Conservation (phyloP, 2,888 invertebrate species). For the Fragum sueziense region DNA sequence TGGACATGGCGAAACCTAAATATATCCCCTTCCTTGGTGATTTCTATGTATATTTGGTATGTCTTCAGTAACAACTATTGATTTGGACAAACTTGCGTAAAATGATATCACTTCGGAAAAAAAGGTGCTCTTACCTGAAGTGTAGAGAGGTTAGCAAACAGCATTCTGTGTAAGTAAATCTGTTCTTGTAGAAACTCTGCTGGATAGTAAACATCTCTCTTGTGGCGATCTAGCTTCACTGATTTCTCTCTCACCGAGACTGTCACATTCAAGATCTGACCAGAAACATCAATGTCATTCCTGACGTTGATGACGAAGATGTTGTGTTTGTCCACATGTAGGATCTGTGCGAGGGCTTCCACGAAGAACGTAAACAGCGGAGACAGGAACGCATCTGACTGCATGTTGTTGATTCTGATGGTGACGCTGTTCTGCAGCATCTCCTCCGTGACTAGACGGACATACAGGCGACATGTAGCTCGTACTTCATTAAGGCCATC, state of each 20-base stretch:
- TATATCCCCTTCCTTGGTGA: too few species aligned
- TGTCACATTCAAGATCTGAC: slow-evolving; percentile 94
- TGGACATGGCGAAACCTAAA: too few species aligned
- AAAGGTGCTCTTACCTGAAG: slow-evolving; percentile 90
- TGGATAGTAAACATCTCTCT: slow-evolving; percentile 88
- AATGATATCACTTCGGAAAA: too few species aligned
- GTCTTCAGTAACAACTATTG: too few species aligned
- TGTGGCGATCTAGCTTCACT: slow-evolving; percentile 58
- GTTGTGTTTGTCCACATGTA: slow-evolving; percentile 96
- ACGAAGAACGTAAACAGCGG: slow-evolving; percentile 93
- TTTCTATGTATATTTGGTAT: too few species aligned
- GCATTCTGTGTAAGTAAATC: slow-evolving; percentile 95
- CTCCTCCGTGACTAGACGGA: slow-evolving; percentile 94
- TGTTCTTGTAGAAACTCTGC: slow-evolving; percentile 95
- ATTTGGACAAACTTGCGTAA: too few species aligned
- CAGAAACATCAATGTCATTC: slow-evolving; percentile 93
- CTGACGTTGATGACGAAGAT: slow-evolving; percentile 95
- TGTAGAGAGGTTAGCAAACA: slow-evolving; percentile 93
- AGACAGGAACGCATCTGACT: slow-evolving; percentile 94
- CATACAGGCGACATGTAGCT: slow-evolving; percentile 95
- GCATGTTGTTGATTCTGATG: slow-evolving; percentile 95
- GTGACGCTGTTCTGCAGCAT: slow-evolving; percentile 98
- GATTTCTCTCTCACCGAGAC: slow-evolving; percentile 89
- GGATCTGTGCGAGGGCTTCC: slow-evolving; percentile 93
- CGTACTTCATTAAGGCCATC: slow-evolving; percentile 97